Conservation (phyloP, 2,888 invertebrate genomes). For the Oxycera nigricornis region DNA sequence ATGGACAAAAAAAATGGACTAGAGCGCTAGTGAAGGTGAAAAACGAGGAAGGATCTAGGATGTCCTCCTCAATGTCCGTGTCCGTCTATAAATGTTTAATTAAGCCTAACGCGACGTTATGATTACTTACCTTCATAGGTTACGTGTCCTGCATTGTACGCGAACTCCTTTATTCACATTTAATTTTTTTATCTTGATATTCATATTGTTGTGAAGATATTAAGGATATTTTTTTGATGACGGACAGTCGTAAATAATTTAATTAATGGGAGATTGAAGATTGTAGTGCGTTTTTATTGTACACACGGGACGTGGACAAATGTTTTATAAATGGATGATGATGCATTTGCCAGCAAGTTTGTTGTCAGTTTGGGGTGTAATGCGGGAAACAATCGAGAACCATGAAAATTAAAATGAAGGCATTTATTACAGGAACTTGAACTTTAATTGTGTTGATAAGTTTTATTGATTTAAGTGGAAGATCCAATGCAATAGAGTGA, state of each 20-base stretch:
- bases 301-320: constrained; percentile 35
- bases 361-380: neutral
- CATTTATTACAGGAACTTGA: neutral
- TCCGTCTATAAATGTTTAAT: constrained; percentile 41
- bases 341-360: neutral
- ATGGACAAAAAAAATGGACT: neutral
- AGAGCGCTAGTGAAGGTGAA: neutral
- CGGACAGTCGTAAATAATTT: constrained; percentile 32
- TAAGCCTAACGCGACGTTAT: constrained; percentile 38
- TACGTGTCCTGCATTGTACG: constrained; percentile 10
- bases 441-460: neutral
- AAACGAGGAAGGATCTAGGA: constrained; percentile 33
- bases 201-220: constrained; percentile 21
- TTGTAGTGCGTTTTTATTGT: constrained; percentile 24
- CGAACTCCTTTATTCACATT: neutral
- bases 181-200: constrained; percentile 9
- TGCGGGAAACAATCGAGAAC: neutral
- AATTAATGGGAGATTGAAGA: constrained; percentile 28
- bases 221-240: constrained; percentile 35
- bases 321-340: neutral
- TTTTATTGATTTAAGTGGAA: too few species aligned
- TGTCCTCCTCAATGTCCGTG: constrained; percentile 36
- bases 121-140: constrained; percentile 36
- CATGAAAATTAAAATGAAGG: neutral
- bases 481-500: too few species aligned